Conservation (phyloP, 2,113 vertebrate genomes). For the Lichenostomus cassidix region DNA sequence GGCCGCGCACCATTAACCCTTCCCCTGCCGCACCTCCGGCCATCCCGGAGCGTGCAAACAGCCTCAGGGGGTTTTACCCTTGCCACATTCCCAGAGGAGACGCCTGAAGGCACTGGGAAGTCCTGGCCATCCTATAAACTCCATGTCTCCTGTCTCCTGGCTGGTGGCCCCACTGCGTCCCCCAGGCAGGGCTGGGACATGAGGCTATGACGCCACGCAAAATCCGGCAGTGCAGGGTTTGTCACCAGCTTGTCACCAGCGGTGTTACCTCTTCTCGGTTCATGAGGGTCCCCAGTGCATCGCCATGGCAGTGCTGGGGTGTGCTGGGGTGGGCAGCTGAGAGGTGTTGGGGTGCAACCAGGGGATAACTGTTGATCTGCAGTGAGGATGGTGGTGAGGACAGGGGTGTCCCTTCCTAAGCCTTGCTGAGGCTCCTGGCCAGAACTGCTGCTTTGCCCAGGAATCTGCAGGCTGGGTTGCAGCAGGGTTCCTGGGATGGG, state of each 20-base stretch:
- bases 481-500: background rate
- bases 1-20: constrained; percentile 44
- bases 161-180: background rate
- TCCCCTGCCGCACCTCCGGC: background rate
- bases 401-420: background rate
- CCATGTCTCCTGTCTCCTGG: background rate
- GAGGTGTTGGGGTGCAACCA: background rate
- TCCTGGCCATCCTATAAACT: background rate
- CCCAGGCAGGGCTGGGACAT: background rate
- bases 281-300: background rate
- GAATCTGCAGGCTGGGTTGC: background rate
- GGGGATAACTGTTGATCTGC: background rate
- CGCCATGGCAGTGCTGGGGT: background rate
- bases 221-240: background rate
- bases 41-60: background rate
- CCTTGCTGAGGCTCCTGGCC: background rate
- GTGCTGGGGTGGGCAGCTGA: background rate
- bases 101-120: background rate
- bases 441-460: background rate
- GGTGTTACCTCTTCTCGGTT: rapidly evolving
- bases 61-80: background rate
- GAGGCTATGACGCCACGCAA: background rate
- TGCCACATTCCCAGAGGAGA: background rate
- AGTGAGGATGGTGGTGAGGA: background rate
- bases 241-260: background rate